Base-by-base conservation (phyloP, 2,888 invertebrate genomes). In the Galerucella pusilla region DNA sequence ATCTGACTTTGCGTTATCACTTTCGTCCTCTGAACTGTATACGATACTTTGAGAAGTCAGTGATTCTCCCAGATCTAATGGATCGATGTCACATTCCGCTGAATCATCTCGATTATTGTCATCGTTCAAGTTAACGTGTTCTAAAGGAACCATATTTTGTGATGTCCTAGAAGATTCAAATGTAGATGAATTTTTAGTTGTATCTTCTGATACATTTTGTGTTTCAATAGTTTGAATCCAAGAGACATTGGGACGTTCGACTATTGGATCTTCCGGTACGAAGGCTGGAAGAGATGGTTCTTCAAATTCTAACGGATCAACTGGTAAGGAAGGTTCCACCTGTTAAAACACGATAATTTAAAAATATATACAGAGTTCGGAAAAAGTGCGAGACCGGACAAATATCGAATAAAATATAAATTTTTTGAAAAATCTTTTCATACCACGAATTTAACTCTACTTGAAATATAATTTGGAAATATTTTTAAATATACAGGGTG, bases 1-100 rank as follows among this genome's bases (percentile, higher is more conserved):
- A 12, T 25, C 14, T 11, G 66, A 66, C 52, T 77, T 73, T 9
- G 25, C 11, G 14, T 28, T 66, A 42, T 80, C 80, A 63, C 75
- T 76, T 57, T 81, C 81, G 9, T 82, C 81, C 3, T 72, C 81
- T 5, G 80, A 79, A 65, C 80, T 75, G 57, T 65, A 49, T 3
- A 25, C 46, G 42, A 73, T 57, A 25, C 14, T 70, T 20, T 70
- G 67, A 9, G 73, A 25, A n/a, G 54, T 66, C 16, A 49, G 25
- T 2, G 71, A 16, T 14, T 78, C 79, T 20, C 73, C 74, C 46
- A 78, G 61, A 59, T 81, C 71, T 63, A 76, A 74, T 6, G 83
- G 82, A 75, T 82, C 82, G 0, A 72, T 75, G 12, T 79, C 79
- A 11, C 68, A 73, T 10, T 74, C 70, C 0, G 74, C 68, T 12